These are phyloP conservation scores for Agrochola macilenta DNA, from an alignment of 2,888 invertebrate genomes.

Conservation along the genomic window DNA sequence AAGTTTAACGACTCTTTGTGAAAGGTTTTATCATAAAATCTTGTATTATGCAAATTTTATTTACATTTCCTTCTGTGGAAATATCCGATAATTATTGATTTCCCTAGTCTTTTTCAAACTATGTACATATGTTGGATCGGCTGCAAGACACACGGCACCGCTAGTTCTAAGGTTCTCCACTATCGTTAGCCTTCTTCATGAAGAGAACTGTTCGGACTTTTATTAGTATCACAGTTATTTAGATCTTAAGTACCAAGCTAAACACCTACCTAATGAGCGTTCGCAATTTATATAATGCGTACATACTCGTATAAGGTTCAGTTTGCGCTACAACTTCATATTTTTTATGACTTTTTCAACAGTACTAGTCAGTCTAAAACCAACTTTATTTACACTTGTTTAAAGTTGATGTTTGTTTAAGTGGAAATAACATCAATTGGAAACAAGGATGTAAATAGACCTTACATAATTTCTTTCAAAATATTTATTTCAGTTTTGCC, in stretches of 20 bases:
- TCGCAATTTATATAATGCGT: too few species aligned
- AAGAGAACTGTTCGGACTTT: neutral
- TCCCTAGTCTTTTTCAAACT: neutral
- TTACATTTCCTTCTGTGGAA: neutral
- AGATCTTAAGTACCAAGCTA: neutral
- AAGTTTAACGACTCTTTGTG: conserved; percentile 45
- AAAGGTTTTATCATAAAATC: neutral
- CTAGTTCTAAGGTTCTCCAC: neutral
- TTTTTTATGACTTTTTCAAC: too few species aligned
- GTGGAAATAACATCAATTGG: too few species aligned
- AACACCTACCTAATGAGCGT: neutral
- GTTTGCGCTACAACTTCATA: too few species aligned
- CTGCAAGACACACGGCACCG: neutral
- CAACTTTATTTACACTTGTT: too few species aligned
- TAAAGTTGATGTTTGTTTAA: too few species aligned
- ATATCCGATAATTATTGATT: neutral
- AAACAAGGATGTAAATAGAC: too few species aligned
- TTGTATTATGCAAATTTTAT: neutral
- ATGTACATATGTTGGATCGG: neutral
- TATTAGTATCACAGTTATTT: neutral
- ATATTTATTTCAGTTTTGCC: neutral
- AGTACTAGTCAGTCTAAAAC: too few species aligned
- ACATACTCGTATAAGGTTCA: too few species aligned
- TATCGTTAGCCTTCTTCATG: neutral
- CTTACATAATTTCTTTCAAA: neutral